These are phyloP conservation scores for Passer domesticus DNA, from an alignment of 2,113 vertebrate genomes.

Conservation along the genomic window DNA sequence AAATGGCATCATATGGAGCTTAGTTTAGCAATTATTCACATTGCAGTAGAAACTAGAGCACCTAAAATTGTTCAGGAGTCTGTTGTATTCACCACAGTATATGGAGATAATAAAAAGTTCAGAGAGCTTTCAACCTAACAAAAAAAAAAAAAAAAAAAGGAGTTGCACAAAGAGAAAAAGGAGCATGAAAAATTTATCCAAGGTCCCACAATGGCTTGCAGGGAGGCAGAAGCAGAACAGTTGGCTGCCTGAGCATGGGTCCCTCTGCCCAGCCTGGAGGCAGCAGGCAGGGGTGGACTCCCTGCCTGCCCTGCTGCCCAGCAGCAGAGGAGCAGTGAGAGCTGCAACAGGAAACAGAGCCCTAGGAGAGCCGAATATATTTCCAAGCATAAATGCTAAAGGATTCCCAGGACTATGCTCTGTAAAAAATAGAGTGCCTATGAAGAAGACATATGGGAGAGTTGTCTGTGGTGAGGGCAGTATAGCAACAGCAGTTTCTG, in stretches of 20 bases:
- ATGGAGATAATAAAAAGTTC: not conserved
- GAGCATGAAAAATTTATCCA: not conserved
- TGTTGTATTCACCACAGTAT: not conserved
- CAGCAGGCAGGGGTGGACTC: not conserved
- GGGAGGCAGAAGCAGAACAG: not conserved
- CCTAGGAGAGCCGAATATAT: not conserved
- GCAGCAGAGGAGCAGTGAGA: not conserved
- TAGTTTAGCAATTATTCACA: not conserved
- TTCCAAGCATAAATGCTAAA: not conserved
- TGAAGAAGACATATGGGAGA: not conserved
- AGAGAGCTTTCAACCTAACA: not conserved
- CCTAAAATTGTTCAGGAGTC: not conserved
- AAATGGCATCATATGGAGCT: not conserved
- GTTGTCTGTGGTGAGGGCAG: not conserved
- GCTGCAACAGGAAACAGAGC: not conserved
- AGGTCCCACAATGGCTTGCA: not conserved
- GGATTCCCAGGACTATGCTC: not conserved
- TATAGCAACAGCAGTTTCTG: not conserved
- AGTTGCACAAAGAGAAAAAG: not conserved
- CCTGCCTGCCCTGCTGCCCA: not conserved
- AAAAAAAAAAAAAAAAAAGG: not conserved
- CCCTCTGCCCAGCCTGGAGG: accelerated
- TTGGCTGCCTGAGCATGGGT: not conserved
- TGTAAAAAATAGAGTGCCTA: not conserved
- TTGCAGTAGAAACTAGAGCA: not conserved